These are phyloP conservation scores for Abscondita cerata DNA, from an alignment of 2,888 invertebrate genomes.

Conservation along the genomic window DNA sequence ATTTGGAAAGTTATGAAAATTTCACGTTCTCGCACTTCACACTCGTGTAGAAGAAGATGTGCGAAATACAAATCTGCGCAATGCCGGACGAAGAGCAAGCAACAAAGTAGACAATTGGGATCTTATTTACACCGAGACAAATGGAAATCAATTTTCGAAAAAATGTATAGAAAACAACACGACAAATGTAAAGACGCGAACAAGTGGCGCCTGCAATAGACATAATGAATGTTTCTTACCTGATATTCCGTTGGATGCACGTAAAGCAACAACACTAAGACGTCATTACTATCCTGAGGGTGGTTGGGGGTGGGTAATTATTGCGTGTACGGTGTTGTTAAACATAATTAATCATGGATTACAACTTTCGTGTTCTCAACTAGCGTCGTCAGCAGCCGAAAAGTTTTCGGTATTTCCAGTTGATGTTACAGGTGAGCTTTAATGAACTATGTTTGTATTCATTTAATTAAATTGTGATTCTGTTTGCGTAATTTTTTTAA, in stretches of 20 bases:
- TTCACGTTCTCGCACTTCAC: slow-evolving; percentile 52
- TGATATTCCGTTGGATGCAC: slow-evolving; percentile 54
- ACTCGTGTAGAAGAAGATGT: slow-evolving; percentile 50
- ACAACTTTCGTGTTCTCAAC: slow-evolving; percentile 70
- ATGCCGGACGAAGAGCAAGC: slow-evolving; percentile 49
- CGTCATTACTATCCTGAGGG: slow-evolving; percentile 86
- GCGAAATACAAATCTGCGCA: slow-evolving; percentile 13
- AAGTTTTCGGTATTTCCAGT: slow-evolving; percentile 68
- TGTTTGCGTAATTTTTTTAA: no score
- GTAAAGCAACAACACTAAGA: slow-evolving; percentile 59
- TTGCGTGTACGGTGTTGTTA: slow-evolving; percentile 74
- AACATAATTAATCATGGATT: slow-evolving; percentile 78
- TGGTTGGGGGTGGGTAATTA: slow-evolving; percentile 88
- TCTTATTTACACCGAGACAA: slow-evolving; percentile 52
- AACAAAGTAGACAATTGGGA: slow-evolving; percentile 57
- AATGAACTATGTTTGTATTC: no score
- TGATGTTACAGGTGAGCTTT: slow-evolving; percentile 70
- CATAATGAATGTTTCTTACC: slow-evolving; percentile 45
- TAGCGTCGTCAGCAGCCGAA: slow-evolving; percentile 65
- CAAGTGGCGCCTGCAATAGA: slow-evolving; percentile 38
- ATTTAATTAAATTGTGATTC: no score
- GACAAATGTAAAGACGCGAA: slow-evolving; percentile 23
- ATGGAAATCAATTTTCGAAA: slow-evolving; percentile 28
- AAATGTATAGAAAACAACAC: slow-evolving; percentile 23
- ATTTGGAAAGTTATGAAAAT: slow-evolving; percentile 43